These are phyloP conservation scores for Diachrysia chrysitis DNA, from an alignment of 2,888 invertebrate genomes.

Conservation along the genomic window DNA sequence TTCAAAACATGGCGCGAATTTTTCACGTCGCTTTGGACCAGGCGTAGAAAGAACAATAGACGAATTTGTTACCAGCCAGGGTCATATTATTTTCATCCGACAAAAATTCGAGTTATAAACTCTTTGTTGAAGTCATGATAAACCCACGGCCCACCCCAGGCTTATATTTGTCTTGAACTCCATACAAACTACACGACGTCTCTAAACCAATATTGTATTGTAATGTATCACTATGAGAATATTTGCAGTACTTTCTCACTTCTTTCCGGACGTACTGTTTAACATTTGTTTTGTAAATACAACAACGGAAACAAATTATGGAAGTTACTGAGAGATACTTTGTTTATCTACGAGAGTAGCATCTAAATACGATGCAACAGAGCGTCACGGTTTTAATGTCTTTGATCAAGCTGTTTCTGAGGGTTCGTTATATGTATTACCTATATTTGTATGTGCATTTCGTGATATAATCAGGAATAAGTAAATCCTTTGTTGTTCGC, in stretches of 20 bases:
- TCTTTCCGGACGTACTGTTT: conserved; percentile 13
- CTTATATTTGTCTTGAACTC: background rate
- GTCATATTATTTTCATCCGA: background rate
- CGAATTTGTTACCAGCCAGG: conserved; percentile 6
- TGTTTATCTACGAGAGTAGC: conserved; percentile 42
- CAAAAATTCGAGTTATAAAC: background rate
- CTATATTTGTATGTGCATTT: conserved; percentile 50
- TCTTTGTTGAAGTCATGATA: background rate
- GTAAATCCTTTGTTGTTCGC: conserved; percentile 31
- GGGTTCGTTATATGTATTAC: conserved; percentile 47
- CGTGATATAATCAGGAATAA: conserved; percentile 40
- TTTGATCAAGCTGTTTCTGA: conserved; percentile 60
- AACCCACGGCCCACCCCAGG: background rate
- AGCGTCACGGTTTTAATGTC: conserved; percentile 55
- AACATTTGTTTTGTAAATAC: conserved; percentile 45
- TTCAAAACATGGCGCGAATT: conserved; percentile 27
- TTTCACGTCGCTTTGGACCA: conserved; percentile 14
- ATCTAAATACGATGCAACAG: conserved; percentile 59
- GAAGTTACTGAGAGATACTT: conserved; percentile 42
- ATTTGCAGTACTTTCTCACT: conserved; percentile 13
- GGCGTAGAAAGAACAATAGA: conserved; percentile 26
- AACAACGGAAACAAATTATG: conserved; percentile 37
- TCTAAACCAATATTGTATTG: conserved; percentile 1
- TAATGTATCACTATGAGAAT: conserved; percentile 5
- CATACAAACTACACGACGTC: background rate